Conservation (phyloP, 2,113 vertebrate genomes). For the Alligator mississippiensis region DNA sequence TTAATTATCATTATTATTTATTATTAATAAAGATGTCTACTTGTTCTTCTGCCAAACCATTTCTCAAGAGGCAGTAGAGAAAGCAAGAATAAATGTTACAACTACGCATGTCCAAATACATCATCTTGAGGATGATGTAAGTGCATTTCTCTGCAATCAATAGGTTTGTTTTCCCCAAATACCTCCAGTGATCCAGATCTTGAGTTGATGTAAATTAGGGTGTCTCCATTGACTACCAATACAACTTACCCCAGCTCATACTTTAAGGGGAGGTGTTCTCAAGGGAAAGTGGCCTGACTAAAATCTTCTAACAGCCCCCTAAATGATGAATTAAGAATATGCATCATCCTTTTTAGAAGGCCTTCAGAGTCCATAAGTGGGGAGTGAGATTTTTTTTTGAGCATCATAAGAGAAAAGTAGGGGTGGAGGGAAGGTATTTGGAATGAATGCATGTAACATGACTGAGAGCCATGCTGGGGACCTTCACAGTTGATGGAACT, state of each 20-base stretch:
- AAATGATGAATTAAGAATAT: neutral
- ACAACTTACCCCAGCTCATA: too few species aligned
- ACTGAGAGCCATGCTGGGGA: neutral
- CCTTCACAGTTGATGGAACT: neutral
- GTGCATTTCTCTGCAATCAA: neutral
- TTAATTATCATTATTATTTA: constrained; percentile 42
- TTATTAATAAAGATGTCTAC: constrained; percentile 59
- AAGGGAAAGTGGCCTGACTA: neutral
- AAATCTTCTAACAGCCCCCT: neutral
- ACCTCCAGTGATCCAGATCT: neutral
- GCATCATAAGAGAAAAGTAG: neutral
- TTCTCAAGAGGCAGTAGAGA: neutral
- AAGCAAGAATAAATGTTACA: constrained; percentile 16
- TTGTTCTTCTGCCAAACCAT: constrained; percentile 18
- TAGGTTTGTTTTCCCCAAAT: neutral
- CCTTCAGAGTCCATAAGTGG: neutral
- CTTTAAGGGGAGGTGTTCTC: neutral
- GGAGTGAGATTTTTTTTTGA: neutral
- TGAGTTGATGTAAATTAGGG: neutral
- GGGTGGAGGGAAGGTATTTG: neutral
- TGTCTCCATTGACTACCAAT: too few species aligned
- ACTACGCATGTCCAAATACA: neutral
- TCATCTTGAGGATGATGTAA: neutral
- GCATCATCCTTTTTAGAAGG: neutral
- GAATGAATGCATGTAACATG: neutral